Conservation (phyloP, 2,888 invertebrate species). For the Boloria selene region DNA sequence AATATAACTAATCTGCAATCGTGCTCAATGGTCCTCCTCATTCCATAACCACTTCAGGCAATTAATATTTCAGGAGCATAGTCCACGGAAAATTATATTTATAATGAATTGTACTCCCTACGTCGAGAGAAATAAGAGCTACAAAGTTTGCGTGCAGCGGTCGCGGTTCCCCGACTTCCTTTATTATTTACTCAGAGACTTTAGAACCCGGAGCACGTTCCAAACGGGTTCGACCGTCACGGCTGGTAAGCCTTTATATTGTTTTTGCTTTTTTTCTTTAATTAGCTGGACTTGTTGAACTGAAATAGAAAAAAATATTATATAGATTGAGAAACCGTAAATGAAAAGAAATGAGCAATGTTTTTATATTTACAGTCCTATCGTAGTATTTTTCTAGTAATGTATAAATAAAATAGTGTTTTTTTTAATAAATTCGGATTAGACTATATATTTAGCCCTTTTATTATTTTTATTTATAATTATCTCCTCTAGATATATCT, state of each 20-base stretch:
- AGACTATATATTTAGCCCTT: too few species aligned
- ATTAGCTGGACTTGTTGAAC: constrained; percentile 54
- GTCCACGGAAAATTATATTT: constrained; percentile 24
- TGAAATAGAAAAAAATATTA: constrained; percentile 49
- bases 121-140: constrained; percentile 26
- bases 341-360: constrained; percentile 25
- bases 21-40: constrained; percentile 29
- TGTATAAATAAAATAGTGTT: background rate
- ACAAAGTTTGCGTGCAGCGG: constrained; percentile 22
- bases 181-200: constrained; percentile 52
- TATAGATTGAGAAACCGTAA: constrained; percentile 44
- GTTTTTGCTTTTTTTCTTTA: constrained; percentile 59
- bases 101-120: constrained; percentile 30
- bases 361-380: constrained; percentile 6
- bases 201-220: constrained; percentile 57
- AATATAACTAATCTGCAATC: constrained; percentile 50
- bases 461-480: too few species aligned
- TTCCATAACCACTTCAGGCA: constrained; percentile 40
- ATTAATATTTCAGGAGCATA: constrained; percentile 45
- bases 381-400: background rate
- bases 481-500: too few species aligned
- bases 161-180: constrained; percentile 36
- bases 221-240: constrained; percentile 48
- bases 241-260: constrained; percentile 52
- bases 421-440: background rate